Evolutionary conservation across 2,888 invertebrate genomes (phyloP), one percentile per base, ranked within the genome.

Genomic region (Muschampia staudingeri): DNA sequence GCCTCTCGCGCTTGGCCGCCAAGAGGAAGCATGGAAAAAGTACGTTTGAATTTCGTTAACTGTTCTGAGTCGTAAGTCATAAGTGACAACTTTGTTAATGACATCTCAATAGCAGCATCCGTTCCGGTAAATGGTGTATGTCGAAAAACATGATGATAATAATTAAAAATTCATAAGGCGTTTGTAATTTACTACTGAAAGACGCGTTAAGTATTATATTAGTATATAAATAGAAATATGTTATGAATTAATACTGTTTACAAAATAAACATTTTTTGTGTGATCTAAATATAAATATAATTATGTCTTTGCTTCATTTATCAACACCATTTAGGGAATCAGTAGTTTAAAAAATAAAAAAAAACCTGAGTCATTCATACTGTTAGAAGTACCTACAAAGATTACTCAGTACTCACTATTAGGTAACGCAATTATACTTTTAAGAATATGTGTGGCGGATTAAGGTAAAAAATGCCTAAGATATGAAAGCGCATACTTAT

Each of bases 21-120:
- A 92, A 87, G 78, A 90, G 88, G 86, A 94, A 93, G 89, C 91
- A 90, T 82, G 91, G 91, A 85, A 94, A 94, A 94, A 93, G 96
- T 96, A 95, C 86, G 96, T 95, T 81, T 80, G 76, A 87, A 88
- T 91, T 91, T 87, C 80, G 87, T 89, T 90, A 85, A 87, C 90
- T 44, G 61, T 90, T 91, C 65, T 69, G 44, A 70, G 77, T 78
- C 61, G 79, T 79, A 82, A 70, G 37, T 37, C 69, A 70, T 70
- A 70, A 34, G 37, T 69, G 65, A 65, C 65, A 65, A 71, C 82
- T 70, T 78, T 81, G 40, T 81, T 75, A 87, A 80, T 86, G 87
- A 92, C 93, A 92, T 92, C 89, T 94, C 90, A 93, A 94, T 92
- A 93, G 88, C 73, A 82, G 83, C 83, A 91, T 95, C 91, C 90